phyloP scores from a whole-genome alignment of 2,888 invertebrate genomes.

The Melitaea athalia region DNA sequence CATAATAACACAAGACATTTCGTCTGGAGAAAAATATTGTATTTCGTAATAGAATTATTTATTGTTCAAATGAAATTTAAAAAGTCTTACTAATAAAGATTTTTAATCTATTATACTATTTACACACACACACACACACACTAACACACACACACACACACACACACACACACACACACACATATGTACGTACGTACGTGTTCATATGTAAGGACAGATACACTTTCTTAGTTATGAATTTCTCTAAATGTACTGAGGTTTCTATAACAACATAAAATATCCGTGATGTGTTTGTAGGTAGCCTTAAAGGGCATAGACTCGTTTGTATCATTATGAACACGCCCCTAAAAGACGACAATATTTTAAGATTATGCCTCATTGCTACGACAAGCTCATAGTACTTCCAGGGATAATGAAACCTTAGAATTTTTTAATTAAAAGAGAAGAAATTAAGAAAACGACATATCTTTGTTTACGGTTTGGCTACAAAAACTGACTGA shows the following conservation, averaged over 20 bases:
- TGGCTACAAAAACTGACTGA: too few relatives aligned
- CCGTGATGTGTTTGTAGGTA: neutral
- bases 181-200: too few relatives aligned
- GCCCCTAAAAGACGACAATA: neutral
- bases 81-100: too few relatives aligned
- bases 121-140: too few relatives aligned
- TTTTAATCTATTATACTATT: too few relatives aligned
- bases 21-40: neutral
- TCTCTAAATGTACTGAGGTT: too few relatives aligned
- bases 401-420: neutral
- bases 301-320: neutral
- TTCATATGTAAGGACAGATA: too few relatives aligned
- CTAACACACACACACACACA: too few relatives aligned
- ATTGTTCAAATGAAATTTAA: neutral
- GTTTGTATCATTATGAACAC: neutral
- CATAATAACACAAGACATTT: neutral
- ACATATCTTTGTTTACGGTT: neutral
- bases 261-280: too few relatives aligned
- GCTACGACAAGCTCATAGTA: neutral
- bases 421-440: slow-evolving; percentile 13
- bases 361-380: neutral
- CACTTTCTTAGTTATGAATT: too few relatives aligned
- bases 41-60: neutral
- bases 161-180: too few relatives aligned
- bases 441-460: neutral